Percentiles rank a stretch among this genome's conserved stretches.
phyloP scores from a whole-genome alignment of 1,140 invertebrate species.

The Drosophila varians region DNA sequence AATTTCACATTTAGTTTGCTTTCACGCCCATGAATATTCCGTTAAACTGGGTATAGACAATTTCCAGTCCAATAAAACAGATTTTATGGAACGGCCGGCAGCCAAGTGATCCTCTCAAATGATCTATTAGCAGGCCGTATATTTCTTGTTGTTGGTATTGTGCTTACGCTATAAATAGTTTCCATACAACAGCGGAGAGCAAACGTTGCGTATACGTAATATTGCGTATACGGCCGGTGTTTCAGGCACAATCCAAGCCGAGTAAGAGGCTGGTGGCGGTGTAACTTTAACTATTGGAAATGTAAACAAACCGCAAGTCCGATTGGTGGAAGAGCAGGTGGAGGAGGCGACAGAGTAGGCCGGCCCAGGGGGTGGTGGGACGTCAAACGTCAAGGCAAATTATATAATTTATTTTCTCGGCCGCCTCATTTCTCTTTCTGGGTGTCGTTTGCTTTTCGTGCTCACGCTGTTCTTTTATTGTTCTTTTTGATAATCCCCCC shows the following conservation, averaged over 20 bases:
- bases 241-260: conserved; percentile 12
- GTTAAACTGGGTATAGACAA: background rate
- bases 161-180: conserved; percentile 59
- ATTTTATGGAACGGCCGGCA: background rate
- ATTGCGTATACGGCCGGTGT: conserved; percentile 43
- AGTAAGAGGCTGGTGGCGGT: background rate
- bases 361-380: background rate
- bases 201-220: conserved; percentile 52
- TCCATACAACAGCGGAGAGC: conserved; percentile 29
- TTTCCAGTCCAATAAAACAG: background rate
- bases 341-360: background rate
- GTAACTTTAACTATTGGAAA: conserved; percentile 43
- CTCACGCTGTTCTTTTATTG: conserved; percentile 27
- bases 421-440: too few relatives aligned
- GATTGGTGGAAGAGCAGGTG: background rate
- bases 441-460: conserved; percentile 2
- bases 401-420: conserved; percentile 71
- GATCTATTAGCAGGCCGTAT: conserved; percentile 38
- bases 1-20: background rate
- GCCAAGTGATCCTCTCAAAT: conserved; percentile 23
- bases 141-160: too few relatives aligned
- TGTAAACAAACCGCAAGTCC: conserved; percentile 46
- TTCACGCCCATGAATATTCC: background rate
- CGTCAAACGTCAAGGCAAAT: conserved; percentile 59
- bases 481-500: conserved; percentile 25